Evolutionary conservation across 2,113 vertebrate genomes (phyloP), one percentile per base, ranked within the genome.

Genomic region (Corynorhinus townsendii): DNA sequence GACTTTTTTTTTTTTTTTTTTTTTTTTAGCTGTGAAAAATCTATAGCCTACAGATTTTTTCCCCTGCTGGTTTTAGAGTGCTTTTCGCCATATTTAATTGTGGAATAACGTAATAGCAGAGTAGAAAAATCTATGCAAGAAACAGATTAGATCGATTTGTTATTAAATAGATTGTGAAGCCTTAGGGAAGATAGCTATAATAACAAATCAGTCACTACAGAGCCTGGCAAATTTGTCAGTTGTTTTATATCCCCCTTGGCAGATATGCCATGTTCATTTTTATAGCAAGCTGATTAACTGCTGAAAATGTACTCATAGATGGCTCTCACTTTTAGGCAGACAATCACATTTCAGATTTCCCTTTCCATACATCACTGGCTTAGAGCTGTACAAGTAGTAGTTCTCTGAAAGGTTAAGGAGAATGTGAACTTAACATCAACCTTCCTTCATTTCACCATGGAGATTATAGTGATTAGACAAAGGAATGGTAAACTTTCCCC

Each of bases 81-180:
- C n/a, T 75, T 92, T 77, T n/a, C 49, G 28, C 45, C 40, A 30
- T 47, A 77, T 77, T 96, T 90, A 94, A 87, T 66, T 80, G 15
- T 73, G 30, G 62, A 96, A 56, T 86, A 89, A 93, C 82, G 95
- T 20, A 89, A 92, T 11, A 90, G 83, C 49, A 90, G 35, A 84
- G 33, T 52, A 97, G 86, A 94, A 91, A 94, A 96, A 97, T 88
- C 86, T 73, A 90, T 94, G 73, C 93, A 95, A 84, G 95, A 90
- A 92, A 72, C 52, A 92, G 87, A 96, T 96, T 83, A 95, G 86
- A 95, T 77, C 95, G 96, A 94, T 94, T 95, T 96, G 83, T 89
- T 96, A 97, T 89, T 95, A 97, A 97, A 94, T 77, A 96, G 84
- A 91, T 52, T 68, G 40, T 83, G 91, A 96, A 59, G 93, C 92